Evolutionary conservation across 2,888 invertebrate species (phyloP), one percentile per base, ranked within the genome.

Genomic region (Tryphoninae sp.): DNA sequence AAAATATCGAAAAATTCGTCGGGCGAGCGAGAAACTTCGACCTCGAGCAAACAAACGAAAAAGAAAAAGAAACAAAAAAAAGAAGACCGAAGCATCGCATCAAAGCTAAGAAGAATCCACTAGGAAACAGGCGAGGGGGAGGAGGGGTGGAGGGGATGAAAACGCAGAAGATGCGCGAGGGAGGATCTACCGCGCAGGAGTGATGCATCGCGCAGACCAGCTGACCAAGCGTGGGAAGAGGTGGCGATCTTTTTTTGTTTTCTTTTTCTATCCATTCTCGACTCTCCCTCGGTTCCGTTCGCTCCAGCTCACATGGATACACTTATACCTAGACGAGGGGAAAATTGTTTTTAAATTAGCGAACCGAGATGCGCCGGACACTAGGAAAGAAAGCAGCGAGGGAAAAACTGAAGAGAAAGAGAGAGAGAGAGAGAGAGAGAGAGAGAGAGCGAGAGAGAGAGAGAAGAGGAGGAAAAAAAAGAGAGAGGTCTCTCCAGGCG

Each of bases 151-250:
- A 68, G 80, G 69, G 78, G 82, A 1, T 19, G 19, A 86, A 80
- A 85, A 86, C 72, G 69, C 78, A 78, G 74, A 64, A 59, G 73
- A 80, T 67, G 78, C 80, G 81, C 80, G 81, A 81, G 82, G 79
- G 82, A 80, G 81, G 84, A 83, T 80, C 68, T 42, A 49, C 69
- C 62, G 76, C 62, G 62, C 79, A 8, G 19, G 45, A 9, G 2
- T 45, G 13, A 45, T 2, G 80, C 78, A 86, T 33, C 85, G 84
- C 89, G 91, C 84, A 89, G 89, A 88, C 91, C 91, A 92, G 91
- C 91, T 92, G 91, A 91, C 91, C 91, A 89, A 87, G 88, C 91
- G 91, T 91, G 92, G 92, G 91, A 91, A 91, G 87, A 84, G 85
- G 86, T 86, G 85, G 83, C 84, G 42, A 49, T 80, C 84, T 53